Evolutionary conservation across 2,888 invertebrate species (phyloP).

Genomic region (Nebria salina): DNA sequence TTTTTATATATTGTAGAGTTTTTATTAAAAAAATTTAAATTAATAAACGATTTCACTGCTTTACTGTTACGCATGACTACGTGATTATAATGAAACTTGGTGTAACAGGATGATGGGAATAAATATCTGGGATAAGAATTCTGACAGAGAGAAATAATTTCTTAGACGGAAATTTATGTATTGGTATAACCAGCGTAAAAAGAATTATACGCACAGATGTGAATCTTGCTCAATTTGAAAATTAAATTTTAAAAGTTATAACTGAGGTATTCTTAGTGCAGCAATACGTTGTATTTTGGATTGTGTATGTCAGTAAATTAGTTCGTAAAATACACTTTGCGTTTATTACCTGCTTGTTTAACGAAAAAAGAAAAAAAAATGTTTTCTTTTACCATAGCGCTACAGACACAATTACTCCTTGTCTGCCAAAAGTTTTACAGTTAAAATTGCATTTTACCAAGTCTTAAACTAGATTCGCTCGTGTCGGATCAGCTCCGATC

Average conservation of each 20-base stretch:
- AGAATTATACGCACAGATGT: constrained; percentile 4
- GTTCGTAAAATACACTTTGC: background rate
- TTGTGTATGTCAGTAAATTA: background rate
- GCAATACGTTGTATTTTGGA: background rate
- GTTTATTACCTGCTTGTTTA: background rate
- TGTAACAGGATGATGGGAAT: background rate
- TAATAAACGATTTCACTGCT: background rate
- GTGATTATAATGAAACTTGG: background rate
- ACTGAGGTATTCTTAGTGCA: background rate
- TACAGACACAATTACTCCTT: constrained; percentile 9
- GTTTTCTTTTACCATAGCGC: background rate
- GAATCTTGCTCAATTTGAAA: background rate
- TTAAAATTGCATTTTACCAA: constrained; percentile 10
- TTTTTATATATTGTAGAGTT: too few relatives aligned
- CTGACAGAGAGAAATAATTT: background rate
- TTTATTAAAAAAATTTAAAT: background rate
- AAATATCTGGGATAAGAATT: background rate
- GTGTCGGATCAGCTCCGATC: background rate
- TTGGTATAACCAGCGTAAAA: background rate
- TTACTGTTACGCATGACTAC: background rate
- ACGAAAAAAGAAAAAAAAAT: background rate
- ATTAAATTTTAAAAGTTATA: constrained; percentile 10
- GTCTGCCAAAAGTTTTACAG: background rate
- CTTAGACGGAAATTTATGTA: background rate
- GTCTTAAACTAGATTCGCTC: background rate